phyloP scores from a whole-genome alignment of 2,888 invertebrate genomes.

The Tachina lurida region DNA sequence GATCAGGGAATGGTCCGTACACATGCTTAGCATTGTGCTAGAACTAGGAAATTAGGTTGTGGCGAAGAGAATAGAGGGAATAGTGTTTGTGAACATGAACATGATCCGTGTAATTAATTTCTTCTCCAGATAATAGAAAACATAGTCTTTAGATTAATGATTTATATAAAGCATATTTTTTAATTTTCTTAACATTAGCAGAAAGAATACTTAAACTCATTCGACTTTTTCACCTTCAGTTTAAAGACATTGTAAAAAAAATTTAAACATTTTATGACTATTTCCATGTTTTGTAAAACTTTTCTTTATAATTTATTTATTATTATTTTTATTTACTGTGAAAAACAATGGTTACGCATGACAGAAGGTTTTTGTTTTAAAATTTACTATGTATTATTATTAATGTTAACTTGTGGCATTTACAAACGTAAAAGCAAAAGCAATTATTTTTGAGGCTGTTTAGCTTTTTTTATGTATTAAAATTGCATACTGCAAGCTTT shows the following conservation, averaged over 20 bases:
- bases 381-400: conserved; percentile 22
- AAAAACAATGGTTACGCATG: conserved; percentile 65
- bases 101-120: no score
- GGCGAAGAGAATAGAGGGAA: no score
- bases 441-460: conserved; percentile 58
- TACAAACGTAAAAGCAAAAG: conserved; percentile 47
- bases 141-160: background rate
- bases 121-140: no score
- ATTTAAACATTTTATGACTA: conserved; percentile 28
- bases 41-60: no score
- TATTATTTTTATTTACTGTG: conserved; percentile 11
- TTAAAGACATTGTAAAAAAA: conserved; percentile 46
- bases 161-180: background rate
- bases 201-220: conserved; percentile 19
- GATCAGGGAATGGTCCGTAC: no score
- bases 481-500: conserved; percentile 37
- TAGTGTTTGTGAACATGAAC: no score
- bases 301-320: conserved; percentile 30
- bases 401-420: conserved; percentile 38
- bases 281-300: conserved; percentile 21
- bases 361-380: conserved; percentile 67
- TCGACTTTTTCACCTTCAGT: conserved; percentile 40
- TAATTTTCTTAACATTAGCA: background rate
- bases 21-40: no score
- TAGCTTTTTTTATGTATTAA: conserved; percentile 23